Base-by-base conservation (phyloP, 2,797 vertebrate species). In the Margarornis squamiger region DNA sequence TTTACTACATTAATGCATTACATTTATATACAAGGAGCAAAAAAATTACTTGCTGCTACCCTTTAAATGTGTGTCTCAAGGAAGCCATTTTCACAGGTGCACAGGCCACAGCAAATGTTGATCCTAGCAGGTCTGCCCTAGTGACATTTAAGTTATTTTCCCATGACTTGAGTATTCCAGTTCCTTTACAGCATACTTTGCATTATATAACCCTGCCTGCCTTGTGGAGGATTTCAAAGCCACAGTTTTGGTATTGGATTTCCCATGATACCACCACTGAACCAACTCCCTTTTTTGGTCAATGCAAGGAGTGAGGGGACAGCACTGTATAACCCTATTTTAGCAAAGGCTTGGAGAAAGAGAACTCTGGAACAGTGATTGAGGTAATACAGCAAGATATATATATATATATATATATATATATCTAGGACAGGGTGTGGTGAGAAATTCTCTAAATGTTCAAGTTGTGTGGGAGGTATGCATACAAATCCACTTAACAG, bases 61-160 rank as follows among this genome's bases (percentile, higher is more conserved):
- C 34, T 84, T 82, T 67, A 43, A 67, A 51, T 3, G 16, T 67
- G 10, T 41, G 39, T 88, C 76, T 94, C 65, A 57, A 59, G 58
- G 81, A 95, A 90, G n/a, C 16, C 43, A 11, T 90, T 96, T 83
- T 54, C 74, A 57, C 65, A 88, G 70, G 52, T 92, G 75, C 27
- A 2, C 27, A 26, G 82, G 72, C 68, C 81, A n/a, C 59, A 82
- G 86, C 86, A 93, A 45, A 75, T 85, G 80, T 24, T 92, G 86
- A 66, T 93, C 85, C 67, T 82, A 32, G 39, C 66, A 91, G 70
- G 36, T 88, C 85, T 87, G 77, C 62, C 36, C 2, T 80, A 57
- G 51, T 89, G 90, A 72, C 46, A 84, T 81, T 79, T 16, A 85
- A 86, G 79, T 67, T 1, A 61, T 82, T 95, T 95, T 93, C 89